phyloP scores from a whole-genome alignment of 1,140 invertebrate genomes.

The Lepidurus packardi region DNA sequence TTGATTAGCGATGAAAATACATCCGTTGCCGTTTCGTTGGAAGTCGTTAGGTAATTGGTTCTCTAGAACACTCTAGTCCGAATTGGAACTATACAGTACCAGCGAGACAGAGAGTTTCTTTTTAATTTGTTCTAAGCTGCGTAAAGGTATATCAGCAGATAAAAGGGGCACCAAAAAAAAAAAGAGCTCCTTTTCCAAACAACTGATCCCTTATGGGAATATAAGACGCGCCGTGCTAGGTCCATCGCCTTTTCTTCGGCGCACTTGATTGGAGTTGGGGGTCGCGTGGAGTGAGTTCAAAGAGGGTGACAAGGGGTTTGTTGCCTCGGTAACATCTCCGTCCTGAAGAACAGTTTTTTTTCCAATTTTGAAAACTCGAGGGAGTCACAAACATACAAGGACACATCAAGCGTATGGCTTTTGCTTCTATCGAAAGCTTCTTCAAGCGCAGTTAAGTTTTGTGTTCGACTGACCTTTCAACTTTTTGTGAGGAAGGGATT shows the following conservation, averaged over 20 bases:
- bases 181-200: neutral
- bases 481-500: too few species aligned
- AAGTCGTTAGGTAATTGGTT: too few species aligned
- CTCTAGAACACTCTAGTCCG: too few species aligned
- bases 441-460: too few species aligned
- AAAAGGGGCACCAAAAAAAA: neutral
- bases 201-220: neutral
- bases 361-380: neutral
- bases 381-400: too few species aligned
- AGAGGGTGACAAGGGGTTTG: neutral
- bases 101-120: too few species aligned
- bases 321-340: neutral
- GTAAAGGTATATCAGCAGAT: neutral
- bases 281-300: neutral
- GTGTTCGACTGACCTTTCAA: too few species aligned
- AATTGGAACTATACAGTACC: too few species aligned
- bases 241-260: neutral
- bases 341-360: neutral
- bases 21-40: constrained; percentile 1
- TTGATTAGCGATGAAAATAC: constrained; percentile 19
- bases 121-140: too few species aligned
- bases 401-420: too few species aligned
- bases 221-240: neutral
- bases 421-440: too few species aligned
- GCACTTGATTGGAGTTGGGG: neutral